These are phyloP conservation scores for Salminus brasiliensis DNA, from an alignment of 2,113 vertebrate species.

Conservation along the genomic window DNA sequence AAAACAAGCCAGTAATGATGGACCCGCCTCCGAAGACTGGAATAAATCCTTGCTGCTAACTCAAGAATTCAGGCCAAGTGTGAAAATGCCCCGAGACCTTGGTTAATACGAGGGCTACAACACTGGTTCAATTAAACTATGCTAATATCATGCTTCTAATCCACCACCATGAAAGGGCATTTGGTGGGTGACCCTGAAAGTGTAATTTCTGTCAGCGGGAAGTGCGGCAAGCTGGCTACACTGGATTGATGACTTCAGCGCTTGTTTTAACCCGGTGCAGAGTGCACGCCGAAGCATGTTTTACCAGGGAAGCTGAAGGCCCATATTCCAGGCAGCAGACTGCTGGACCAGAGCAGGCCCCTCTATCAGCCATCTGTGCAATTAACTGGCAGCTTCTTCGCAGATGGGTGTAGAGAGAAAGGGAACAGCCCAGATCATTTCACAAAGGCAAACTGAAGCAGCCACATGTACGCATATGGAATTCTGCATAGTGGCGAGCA, in stretches of 20 bases:
- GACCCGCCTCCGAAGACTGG: too few relatives aligned
- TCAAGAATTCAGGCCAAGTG: background rate
- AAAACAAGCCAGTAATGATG: too few relatives aligned
- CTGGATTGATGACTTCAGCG: background rate
- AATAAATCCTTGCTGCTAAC: too few relatives aligned
- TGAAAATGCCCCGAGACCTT: background rate
- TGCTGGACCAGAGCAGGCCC: conserved; percentile 2
- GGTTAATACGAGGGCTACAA: background rate
- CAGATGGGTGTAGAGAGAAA: conserved; percentile 6
- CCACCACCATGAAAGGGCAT: background rate
- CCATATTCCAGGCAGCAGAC: conserved; percentile 3
- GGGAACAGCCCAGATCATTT: background rate
- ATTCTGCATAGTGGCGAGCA: background rate
- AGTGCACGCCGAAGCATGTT: background rate
- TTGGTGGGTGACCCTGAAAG: background rate
- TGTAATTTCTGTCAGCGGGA: background rate
- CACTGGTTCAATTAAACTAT: background rate
- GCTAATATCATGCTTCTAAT: background rate
- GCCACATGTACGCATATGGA: conserved; percentile 13
- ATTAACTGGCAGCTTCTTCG: conserved; percentile 42
- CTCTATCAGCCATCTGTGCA: conserved; percentile 42
- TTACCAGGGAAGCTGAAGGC: background rate
- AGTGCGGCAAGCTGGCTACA: background rate
- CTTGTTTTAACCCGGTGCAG: background rate
- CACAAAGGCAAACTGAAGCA: conserved; percentile 16